Conservation (phyloP, 2,888 invertebrate genomes). For the Apomyelois bistriatella region DNA sequence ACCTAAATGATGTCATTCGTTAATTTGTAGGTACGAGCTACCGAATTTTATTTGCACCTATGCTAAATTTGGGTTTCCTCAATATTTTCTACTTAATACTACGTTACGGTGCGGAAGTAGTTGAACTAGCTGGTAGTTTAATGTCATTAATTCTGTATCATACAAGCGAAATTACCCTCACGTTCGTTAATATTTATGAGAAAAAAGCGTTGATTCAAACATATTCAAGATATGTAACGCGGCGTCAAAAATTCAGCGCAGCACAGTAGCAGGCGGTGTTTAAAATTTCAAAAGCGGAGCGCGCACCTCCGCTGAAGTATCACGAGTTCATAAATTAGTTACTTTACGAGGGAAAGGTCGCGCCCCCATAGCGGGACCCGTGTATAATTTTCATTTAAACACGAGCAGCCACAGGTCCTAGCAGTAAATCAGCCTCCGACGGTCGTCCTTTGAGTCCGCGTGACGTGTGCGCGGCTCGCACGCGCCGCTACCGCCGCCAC, state of each 20-base stretch:
- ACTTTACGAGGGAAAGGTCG: slow-evolving; percentile 69
- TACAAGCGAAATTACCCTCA: background rate
- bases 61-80: background rate
- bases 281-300: slow-evolving; percentile 71
- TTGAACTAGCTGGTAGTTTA: no score
- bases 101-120: background rate
- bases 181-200: slow-evolving; percentile 21
- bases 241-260: slow-evolving; percentile 56
- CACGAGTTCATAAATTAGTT: slow-evolving; percentile 74
- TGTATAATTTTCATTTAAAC: slow-evolving; percentile 75
- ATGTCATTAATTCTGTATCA: no score
- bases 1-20: slow-evolving; percentile 12
- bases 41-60: slow-evolving; percentile 2
- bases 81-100: background rate
- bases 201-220: slow-evolving; percentile 38
- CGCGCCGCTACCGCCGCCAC: slow-evolving; percentile 27
- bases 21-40: slow-evolving; percentile 8
- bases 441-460: slow-evolving; percentile 51
- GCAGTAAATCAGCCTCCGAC: slow-evolving; percentile 65
- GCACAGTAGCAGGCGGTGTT: slow-evolving; percentile 51
- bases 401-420: slow-evolving; percentile 66
- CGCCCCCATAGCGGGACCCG: slow-evolving; percentile 53
- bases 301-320: slow-evolving; percentile 57
- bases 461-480: slow-evolving; percentile 30
- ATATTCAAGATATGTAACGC: slow-evolving; percentile 50